phyloP scores from a whole-genome alignment of 1,140 invertebrate species.

The Drosophila gunungcola region DNA sequence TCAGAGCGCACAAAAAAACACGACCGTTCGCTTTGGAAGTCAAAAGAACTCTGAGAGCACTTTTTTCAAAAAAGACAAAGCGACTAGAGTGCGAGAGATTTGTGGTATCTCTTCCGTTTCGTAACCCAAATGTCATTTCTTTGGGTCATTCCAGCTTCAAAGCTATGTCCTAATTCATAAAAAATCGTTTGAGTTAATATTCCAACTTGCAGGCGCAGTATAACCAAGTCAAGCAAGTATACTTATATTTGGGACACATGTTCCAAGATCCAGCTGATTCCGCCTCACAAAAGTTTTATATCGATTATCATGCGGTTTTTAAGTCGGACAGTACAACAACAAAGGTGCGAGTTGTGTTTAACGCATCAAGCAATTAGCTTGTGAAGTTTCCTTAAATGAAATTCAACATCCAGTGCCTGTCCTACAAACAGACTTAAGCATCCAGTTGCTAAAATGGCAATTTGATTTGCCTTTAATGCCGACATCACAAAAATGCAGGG shows the following conservation, averaged over 20 bases:
- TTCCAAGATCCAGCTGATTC: background rate
- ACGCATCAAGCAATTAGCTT: background rate
- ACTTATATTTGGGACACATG: background rate
- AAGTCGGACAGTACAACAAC: too few relatives aligned
- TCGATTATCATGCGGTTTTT: background rate
- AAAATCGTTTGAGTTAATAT: background rate
- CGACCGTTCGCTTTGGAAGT: too few relatives aligned
- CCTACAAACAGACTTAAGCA: background rate
- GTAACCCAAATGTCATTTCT: background rate
- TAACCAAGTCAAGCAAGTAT: background rate
- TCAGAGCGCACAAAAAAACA: too few relatives aligned
- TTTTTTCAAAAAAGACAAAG: background rate
- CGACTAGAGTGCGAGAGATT: background rate
- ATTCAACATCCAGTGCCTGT: background rate
- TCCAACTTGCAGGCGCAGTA: background rate
- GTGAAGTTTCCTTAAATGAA: too few relatives aligned
- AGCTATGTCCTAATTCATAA: background rate
- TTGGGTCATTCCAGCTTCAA: background rate
- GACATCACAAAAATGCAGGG: constrained; percentile 12
- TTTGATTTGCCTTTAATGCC: background rate
- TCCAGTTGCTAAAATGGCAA: background rate
- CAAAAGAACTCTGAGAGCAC: too few relatives aligned
- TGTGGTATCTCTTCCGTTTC: background rate
- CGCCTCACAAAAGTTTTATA: background rate
- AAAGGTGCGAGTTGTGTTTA: background rate